Conservation (phyloP, 2,113 vertebrate genomes). For the Chiloscyllium plagiosum region DNA sequence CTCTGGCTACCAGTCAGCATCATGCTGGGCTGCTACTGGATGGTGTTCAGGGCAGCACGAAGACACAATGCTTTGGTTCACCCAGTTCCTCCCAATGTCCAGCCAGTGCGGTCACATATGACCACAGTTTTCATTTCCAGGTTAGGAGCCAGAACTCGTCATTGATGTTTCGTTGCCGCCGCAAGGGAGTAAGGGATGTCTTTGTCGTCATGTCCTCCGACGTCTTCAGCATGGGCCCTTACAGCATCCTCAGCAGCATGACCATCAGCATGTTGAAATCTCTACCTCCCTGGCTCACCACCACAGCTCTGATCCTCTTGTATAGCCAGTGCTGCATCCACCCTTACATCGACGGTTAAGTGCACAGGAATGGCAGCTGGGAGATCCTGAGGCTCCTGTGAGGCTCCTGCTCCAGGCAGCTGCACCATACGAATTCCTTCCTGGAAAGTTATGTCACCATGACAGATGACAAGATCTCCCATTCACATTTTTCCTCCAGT, state of each 20-base stretch:
- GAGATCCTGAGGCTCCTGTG: slow-evolving; percentile 66
- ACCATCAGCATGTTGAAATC: slow-evolving; percentile 56
- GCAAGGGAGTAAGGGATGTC: slow-evolving; percentile 77
- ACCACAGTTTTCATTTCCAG: slow-evolving; percentile 46
- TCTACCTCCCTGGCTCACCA: slow-evolving; percentile 69
- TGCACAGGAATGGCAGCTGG: slow-evolving; percentile 73
- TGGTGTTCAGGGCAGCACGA: slow-evolving; percentile 74
- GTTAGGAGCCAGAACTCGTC: slow-evolving; percentile 45
- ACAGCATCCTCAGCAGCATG: slow-evolving; percentile 67
- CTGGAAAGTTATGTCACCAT: slow-evolving; percentile 64
- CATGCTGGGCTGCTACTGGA: slow-evolving; percentile 79
- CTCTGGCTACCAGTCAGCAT: slow-evolving; percentile 70
- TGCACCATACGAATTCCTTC: slow-evolving; percentile 52
- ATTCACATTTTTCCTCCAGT: slow-evolving; percentile 54
- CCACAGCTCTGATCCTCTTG: slow-evolving; percentile 72
- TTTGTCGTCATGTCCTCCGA: slow-evolving; percentile 80
- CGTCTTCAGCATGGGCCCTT: slow-evolving; percentile 75
- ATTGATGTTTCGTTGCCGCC: slow-evolving; percentile 72
- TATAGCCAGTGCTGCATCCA: slow-evolving; percentile 80
- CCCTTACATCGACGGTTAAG: slow-evolving; percentile 81
- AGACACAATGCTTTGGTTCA: slow-evolving; percentile 77
- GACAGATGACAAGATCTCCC: slow-evolving; percentile 57
- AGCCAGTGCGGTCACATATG: slow-evolving; percentile 29
- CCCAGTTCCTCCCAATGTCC: slow-evolving; percentile 53
- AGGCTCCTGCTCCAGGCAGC: slow-evolving; percentile 60